These are phyloP conservation scores for Diarsia dahlii DNA, from an alignment of 2,888 invertebrate species.

Conservation along the genomic window DNA sequence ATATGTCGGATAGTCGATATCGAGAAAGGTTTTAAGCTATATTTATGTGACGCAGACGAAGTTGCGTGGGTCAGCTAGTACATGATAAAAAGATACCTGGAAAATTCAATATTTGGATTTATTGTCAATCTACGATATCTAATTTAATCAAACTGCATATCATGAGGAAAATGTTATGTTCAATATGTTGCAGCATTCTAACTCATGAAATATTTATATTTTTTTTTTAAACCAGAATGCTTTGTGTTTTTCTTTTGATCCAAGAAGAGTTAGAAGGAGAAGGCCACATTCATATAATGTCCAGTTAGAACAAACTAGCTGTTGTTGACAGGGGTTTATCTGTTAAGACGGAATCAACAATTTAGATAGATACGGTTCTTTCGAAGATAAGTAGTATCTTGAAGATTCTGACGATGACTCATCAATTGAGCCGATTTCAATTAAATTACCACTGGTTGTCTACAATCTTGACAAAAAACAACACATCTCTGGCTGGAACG, in stretches of 20 bases:
- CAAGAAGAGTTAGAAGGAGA: neutral
- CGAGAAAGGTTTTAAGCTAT: no score
- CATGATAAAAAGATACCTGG: constrained; percentile 11
- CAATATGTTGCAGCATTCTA: neutral
- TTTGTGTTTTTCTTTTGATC: neutral
- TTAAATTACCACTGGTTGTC: neutral
- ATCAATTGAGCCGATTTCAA: neutral
- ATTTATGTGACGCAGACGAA: no score
- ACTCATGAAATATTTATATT: neutral
- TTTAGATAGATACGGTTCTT: neutral
- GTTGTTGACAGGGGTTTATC: neutral
- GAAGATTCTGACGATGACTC: constrained; percentile 3
- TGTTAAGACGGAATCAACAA: constrained; percentile 6
- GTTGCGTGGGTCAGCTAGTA: no score
- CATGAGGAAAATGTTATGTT: neutral
- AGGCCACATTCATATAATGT: neutral
- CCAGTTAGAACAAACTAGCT: neutral
- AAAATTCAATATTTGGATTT: constrained; percentile 18
- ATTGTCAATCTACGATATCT: constrained; percentile 7
- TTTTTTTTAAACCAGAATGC: neutral
- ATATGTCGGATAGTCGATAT: no score
- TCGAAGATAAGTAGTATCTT: constrained; percentile 8
- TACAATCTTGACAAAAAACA: neutral
- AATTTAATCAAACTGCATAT: constrained; percentile 40
- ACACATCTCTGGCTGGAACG: constrained; percentile 14